A percentile compares a stretch with the other conserved stretches of the same genome.
Conservation (phyloP, 2,797 vertebrate species). For the Lepidocolaptes lacrymiger region DNA sequence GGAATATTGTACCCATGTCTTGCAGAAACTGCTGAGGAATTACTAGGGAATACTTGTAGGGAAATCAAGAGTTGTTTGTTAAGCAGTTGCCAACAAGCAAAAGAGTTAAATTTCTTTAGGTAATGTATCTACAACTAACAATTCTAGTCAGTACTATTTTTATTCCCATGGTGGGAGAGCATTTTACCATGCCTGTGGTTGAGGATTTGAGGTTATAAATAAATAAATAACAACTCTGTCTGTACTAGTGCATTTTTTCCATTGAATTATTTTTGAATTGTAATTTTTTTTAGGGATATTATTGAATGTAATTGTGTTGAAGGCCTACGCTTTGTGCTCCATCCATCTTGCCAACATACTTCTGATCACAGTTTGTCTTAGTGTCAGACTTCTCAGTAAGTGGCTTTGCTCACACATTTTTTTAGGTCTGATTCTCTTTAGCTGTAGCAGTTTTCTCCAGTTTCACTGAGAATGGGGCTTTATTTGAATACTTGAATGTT, state of each 20-base stretch:
- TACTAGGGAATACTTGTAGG: not conserved
- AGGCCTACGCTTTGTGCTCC: constrained; percentile 4
- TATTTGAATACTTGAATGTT: not conserved
- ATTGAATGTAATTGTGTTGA: constrained; percentile 58
- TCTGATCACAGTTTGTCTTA: constrained; percentile 14
- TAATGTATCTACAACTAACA: constrained; percentile 38
- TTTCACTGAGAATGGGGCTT: not conserved
- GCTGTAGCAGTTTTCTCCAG: not conserved
- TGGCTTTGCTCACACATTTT: not conserved
- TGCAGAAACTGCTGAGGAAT: not conserved
- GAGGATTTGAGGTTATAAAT: constrained; percentile 59
- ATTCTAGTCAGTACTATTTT: constrained; percentile 31
- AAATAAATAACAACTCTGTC: constrained; percentile 52
- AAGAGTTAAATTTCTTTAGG: constrained; percentile 24
- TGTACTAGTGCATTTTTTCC: constrained; percentile 60
- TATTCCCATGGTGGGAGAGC: not conserved
- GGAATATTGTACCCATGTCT: not conserved
- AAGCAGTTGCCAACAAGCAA: not conserved
- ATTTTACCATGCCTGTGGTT: constrained; percentile 41
- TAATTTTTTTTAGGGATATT: constrained; percentile 28
- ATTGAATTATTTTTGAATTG: constrained; percentile 58
- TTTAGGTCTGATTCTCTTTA: not conserved
- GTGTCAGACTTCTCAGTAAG: constrained; percentile 42
- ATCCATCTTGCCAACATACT: constrained; percentile 44
- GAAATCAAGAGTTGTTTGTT: not conserved